phyloP scores from a whole-genome alignment of 2,888 invertebrate species.

The Colletes collaris region DNA sequence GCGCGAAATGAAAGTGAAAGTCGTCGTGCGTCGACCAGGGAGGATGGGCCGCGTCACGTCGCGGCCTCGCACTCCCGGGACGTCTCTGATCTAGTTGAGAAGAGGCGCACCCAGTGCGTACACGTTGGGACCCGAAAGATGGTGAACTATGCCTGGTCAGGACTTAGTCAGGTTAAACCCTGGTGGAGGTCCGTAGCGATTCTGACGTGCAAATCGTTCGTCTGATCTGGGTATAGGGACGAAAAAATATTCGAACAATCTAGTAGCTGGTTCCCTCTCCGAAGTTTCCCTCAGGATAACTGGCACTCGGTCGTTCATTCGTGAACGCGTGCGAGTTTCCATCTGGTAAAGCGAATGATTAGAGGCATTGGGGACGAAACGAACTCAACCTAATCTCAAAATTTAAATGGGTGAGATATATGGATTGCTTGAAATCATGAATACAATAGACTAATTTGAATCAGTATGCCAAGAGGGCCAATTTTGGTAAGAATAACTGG shows the following conservation, averaged over 20 bases:
- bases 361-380: constrained; percentile 85
- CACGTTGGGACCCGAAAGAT: not conserved
- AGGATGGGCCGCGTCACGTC: too few species aligned
- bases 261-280: constrained; percentile 91
- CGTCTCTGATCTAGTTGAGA: not conserved
- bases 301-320: constrained; percentile 2
- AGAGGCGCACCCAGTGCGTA: not conserved
- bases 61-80: not conserved
- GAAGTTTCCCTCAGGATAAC: constrained; percentile 87
- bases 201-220: constrained; percentile 82
- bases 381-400: constrained; percentile 90
- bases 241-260: constrained; percentile 90
- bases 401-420: not conserved
- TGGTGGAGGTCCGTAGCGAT: too few species aligned
- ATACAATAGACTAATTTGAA: not conserved
- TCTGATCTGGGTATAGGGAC: constrained; percentile 90
- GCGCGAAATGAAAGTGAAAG: not conserved
- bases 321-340: not conserved
- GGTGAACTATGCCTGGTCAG: too few species aligned
- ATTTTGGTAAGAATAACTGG: constrained; percentile 88
- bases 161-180: too few species aligned
- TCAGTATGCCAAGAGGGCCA: constrained; percentile 67
- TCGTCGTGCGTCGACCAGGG: too few species aligned
- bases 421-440: not conserved
- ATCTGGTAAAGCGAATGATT: constrained; percentile 62